A percentile compares a stretch with the other conserved stretches of the same genome.
These are phyloP conservation scores for Neosilurus hyrtlii DNA, from an alignment of 2,797 vertebrate species.

Conservation along the genomic window DNA sequence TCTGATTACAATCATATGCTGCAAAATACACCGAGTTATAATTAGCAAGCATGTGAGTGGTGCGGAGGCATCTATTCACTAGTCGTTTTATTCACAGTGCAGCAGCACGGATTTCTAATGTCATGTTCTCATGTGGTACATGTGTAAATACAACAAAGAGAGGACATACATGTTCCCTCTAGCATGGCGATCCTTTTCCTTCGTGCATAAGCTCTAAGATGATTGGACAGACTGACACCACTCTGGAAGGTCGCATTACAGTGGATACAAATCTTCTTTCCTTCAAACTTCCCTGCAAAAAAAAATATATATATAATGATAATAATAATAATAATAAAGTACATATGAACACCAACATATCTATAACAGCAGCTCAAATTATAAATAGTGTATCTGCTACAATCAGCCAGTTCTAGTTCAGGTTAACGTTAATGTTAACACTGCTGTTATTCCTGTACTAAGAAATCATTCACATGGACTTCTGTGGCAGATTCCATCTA, in stretches of 20 bases:
- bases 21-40: conserved; percentile 44
- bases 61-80: background rate
- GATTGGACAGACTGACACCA: conserved; percentile 83
- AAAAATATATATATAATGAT: conserved; percentile 27
- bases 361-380: background rate
- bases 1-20: conserved; percentile 90
- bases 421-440: background rate
- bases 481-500: background rate
- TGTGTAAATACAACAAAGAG: conserved; percentile 18
- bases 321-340: background rate
- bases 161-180: conserved; percentile 82
- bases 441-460: background rate
- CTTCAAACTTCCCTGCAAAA: conserved; percentile 60
- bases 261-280: conserved; percentile 74
- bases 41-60: background rate
- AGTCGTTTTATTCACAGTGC: background rate
- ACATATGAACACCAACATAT: background rate
- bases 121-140: background rate
- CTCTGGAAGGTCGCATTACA: conserved; percentile 83
- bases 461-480: background rate
- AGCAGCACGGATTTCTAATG: background rate
- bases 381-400: background rate
- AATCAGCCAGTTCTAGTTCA: background rate
- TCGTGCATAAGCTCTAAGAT: conserved; percentile 80
- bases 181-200: conserved; percentile 85